A percentile compares a stretch with the other conserved stretches of the same genome.
These are phyloP conservation scores for Spongia lamella DNA, from an alignment of 37 sponge, comb jelly and placozoan genomes.

Conservation along the genomic window DNA sequence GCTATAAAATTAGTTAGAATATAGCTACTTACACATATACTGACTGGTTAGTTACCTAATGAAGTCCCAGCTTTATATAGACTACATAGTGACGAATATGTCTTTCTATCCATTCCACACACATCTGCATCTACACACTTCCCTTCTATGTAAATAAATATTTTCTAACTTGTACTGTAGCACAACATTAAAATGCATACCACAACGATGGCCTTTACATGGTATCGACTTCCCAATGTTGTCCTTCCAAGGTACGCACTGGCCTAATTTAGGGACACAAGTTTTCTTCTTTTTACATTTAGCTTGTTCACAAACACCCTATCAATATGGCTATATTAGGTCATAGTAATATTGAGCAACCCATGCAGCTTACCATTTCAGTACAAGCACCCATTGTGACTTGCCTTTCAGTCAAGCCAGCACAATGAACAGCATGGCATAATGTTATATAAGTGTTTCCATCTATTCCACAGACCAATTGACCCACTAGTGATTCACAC, in stretches of 20 bases:
- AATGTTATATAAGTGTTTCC: conserved; percentile 51
- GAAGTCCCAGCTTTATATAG: conserved; percentile 23
- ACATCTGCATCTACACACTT: conserved; percentile 25
- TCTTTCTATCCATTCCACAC: conserved; percentile 53
- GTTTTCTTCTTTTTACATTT: conserved; percentile 9
- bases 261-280: conserved; percentile 14
- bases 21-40: too few relatives aligned
- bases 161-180: background rate
- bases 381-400: conserved; percentile 32
- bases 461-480: conserved; percentile 61
- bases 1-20: conserved; percentile 9
- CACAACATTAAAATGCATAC: background rate
- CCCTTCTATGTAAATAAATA: background rate
- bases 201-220: background rate
- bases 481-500: conserved; percentile 38
- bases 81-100: conserved; percentile 49
- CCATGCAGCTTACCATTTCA: conserved; percentile 11
- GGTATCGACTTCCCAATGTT: background rate
- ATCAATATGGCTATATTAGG: background rate
- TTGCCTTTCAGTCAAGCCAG: conserved; percentile 16
- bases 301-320: conserved; percentile 33
- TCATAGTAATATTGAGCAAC: background rate
- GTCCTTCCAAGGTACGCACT: too few relatives aligned
- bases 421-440: conserved; percentile 68
- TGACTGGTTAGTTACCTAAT: too few relatives aligned